phyloP scores from a whole-genome alignment of 2,113 vertebrate genomes.

The Malurus melanocephalus region DNA sequence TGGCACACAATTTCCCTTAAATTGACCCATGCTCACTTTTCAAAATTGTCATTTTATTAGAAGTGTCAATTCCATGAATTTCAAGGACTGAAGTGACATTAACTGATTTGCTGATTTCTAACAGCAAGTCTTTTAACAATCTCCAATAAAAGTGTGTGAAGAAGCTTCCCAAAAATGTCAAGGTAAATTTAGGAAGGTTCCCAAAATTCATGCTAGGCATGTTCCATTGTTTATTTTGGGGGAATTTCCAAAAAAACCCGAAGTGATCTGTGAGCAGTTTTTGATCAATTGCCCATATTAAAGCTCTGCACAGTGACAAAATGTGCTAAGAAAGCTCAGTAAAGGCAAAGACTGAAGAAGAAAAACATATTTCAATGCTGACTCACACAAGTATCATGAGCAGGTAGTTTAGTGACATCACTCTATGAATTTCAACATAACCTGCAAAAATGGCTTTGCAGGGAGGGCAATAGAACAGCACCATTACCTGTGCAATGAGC shows the following conservation, averaged over 20 bases:
- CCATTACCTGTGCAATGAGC: constrained; percentile 92
- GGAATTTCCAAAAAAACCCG: not conserved
- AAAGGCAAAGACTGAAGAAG: not conserved
- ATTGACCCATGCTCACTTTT: not conserved
- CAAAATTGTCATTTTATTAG: not conserved
- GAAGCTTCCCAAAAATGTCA: not conserved
- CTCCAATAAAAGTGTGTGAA: not conserved
- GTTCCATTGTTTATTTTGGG: not conserved
- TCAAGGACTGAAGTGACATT: not conserved
- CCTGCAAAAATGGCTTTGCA: not conserved
- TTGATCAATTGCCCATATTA: not conserved
- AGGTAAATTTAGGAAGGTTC: not conserved
- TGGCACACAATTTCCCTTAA: not conserved
- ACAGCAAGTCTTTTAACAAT: not conserved
- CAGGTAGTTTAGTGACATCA: not conserved
- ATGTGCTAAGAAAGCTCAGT: not conserved
- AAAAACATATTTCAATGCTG: not conserved
- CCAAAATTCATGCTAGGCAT: not conserved
- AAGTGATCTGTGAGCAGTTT: not conserved
- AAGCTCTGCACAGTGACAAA: not conserved
- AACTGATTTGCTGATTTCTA: not conserved
- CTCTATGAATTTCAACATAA: not conserved
- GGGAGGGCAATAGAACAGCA: not conserved
- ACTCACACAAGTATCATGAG: not conserved
- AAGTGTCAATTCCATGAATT: not conserved